Percentiles rank a stretch among this genome's conserved stretches.
These are phyloP conservation scores for Enteromius anoplus DNA, from an alignment of 2,797 vertebrate genomes.

Conservation along the genomic window DNA sequence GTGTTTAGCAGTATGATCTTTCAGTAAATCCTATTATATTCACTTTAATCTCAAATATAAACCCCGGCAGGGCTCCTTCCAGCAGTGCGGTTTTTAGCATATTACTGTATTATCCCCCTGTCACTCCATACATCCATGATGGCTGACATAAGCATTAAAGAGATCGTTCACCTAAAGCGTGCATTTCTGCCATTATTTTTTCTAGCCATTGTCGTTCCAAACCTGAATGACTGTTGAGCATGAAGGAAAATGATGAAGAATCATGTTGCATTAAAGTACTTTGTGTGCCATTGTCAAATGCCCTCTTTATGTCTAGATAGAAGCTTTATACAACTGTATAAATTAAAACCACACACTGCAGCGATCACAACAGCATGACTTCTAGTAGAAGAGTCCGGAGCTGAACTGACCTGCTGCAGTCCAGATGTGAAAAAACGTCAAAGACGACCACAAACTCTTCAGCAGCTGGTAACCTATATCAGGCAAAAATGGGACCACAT, in stretches of 20 bases:
- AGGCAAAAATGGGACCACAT: too few species aligned
- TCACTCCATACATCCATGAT: conserved; percentile 18
- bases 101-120: neutral
- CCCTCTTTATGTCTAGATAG: too few species aligned
- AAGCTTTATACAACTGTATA: too few species aligned
- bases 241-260: neutral
- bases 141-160: conserved; percentile 9
- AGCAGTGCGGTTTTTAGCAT: neutral
- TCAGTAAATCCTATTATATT: conserved; percentile 25
- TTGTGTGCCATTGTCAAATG: too few species aligned
- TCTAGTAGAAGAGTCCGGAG: too few species aligned
- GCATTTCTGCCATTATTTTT: neutral
- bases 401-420: too few species aligned
- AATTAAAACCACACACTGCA: too few species aligned
- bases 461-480: too few species aligned
- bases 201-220: neutral
- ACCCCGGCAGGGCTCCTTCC: conserved; percentile 2
- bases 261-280: neutral
- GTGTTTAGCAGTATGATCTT: conserved; percentile 13
- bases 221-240: neutral
- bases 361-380: too few species aligned
- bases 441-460: too few species aligned
- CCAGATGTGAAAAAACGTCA: too few species aligned
- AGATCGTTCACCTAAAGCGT: neutral
- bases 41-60: conserved; percentile 19